A percentile compares a stretch with the other conserved stretches of the same genome.
Conservation (phyloP, 2,888 invertebrate species). For the Diaprepes abbreviatus region DNA sequence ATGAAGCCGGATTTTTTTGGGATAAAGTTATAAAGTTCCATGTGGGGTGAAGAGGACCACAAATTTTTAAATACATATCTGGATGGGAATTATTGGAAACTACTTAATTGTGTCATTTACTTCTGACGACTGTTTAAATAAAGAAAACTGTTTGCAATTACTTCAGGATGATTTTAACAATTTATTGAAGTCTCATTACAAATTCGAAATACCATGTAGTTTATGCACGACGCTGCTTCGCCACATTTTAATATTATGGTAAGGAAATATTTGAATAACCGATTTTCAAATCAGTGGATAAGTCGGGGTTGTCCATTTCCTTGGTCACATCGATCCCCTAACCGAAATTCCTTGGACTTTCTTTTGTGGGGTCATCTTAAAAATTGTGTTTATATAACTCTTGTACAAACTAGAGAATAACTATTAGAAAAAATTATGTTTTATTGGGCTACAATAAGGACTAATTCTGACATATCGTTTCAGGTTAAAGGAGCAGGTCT, state of each 20-base stretch:
- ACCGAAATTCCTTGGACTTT: background rate
- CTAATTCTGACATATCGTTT: background rate
- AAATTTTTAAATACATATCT: too few relatives aligned
- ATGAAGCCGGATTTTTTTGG: too few relatives aligned
- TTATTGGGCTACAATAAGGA: background rate
- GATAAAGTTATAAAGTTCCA: too few relatives aligned
- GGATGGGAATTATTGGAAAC: background rate
- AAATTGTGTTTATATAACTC: background rate
- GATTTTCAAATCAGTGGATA: background rate
- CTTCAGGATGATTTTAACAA: background rate
- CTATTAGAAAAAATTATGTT: background rate
- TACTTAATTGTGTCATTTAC: background rate
- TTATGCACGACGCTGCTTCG: background rate
- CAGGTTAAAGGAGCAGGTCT: background rate
- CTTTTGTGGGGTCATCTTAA: background rate
- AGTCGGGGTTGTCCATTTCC: background rate
- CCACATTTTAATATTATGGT: background rate
- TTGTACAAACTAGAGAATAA: background rate
- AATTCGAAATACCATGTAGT: background rate
- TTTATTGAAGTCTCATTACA: background rate
- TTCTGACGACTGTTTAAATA: background rate
- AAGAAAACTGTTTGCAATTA: background rate
- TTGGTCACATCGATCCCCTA: background rate
- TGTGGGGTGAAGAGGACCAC: too few relatives aligned
- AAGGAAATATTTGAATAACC: background rate